A percentile compares a stretch with the other conserved stretches of the same genome.
These are phyloP conservation scores for Hipposideros armiger DNA, from an alignment of 2,113 vertebrate species.

Conservation along the genomic window DNA sequence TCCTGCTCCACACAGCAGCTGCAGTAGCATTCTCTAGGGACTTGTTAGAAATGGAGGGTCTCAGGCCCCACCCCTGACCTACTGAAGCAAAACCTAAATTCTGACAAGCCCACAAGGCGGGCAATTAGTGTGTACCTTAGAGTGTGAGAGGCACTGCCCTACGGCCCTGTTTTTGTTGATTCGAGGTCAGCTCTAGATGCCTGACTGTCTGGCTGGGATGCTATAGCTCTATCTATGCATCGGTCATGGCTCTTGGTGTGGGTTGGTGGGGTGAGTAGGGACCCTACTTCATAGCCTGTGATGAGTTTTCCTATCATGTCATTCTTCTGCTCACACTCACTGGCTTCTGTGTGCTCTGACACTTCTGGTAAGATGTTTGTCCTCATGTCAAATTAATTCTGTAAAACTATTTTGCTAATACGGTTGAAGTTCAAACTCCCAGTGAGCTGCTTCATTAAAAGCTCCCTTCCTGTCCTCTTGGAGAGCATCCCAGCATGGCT, in stretches of 20 bases:
- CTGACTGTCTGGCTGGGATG: background rate
- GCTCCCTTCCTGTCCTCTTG: rapidly evolving
- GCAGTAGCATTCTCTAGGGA: rapidly evolving
- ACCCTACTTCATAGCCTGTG: rapidly evolving
- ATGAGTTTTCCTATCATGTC: background rate
- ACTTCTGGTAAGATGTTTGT: background rate
- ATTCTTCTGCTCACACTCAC: background rate
- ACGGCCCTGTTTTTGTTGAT: rapidly evolving
- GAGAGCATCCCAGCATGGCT: no score
- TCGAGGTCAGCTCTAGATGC: background rate
- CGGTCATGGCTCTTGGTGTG: background rate
- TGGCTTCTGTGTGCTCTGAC: background rate
- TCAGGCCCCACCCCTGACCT: background rate
- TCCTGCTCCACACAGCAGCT: no score
- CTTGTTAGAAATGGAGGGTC: no score
- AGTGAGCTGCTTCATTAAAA: background rate
- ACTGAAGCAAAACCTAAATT: background rate
- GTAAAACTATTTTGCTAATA: background rate
- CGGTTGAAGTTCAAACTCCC: background rate
- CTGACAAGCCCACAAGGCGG: background rate
- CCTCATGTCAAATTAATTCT: background rate
- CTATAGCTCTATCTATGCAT: no score
- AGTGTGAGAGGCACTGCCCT: no score
- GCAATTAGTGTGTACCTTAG: background rate
- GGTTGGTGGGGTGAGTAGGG: background rate